Base-by-base conservation (phyloP, 2,888 invertebrate genomes). In the Cheiracanthium punctorium region DNA sequence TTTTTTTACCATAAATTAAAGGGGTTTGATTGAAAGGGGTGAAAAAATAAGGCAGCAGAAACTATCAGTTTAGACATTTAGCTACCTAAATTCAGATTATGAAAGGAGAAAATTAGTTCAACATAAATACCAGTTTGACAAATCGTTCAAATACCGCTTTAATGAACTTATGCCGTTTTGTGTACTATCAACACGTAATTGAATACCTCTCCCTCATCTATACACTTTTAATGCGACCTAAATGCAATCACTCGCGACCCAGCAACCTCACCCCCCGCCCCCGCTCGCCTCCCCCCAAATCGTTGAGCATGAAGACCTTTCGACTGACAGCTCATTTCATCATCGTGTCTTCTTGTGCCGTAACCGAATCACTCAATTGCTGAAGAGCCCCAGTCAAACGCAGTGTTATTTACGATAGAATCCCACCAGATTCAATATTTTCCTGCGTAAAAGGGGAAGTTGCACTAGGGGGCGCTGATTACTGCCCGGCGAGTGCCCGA, bases 321-420 rank as follows among this genome's bases (percentile, higher is more conserved):
- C 58, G 5, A 58, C 58, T 58, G 58, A 58, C 58, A 58, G 58
- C 58, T 58, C 58, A 24, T 58, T 58, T 58, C 58, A 58, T 20
- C 58, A 24, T 17, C 43, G 24, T 58, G 58, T 58, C 58, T 58
- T 58, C 37, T 37, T 58, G 4, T 17, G 5, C 58, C 58, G 69
- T 84, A 84, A 84, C 73, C 79, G 74, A 84, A 84, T 84, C 84
- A 84, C 79, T 79, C 84, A 84, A 79, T 84, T 84, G 84, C 79
- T 75, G 73, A 58, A 32, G 14, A 37, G 58, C 52, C 32, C n/a
- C 82, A 77, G 76, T 77, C 58, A 69, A 73, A 79, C 73, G 76
- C 71, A 82, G 82, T 76, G 71, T 84, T 84, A 84, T 84, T 84
- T 84, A 84, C 84, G 20, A 58, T 76, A 75, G 32, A 75, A 65